Percentiles rank a stretch among this genome's conserved stretches.
These are phyloP conservation scores for Amia ocellicauda DNA, from an alignment of 2,113 vertebrate genomes.

Conservation along the genomic window DNA sequence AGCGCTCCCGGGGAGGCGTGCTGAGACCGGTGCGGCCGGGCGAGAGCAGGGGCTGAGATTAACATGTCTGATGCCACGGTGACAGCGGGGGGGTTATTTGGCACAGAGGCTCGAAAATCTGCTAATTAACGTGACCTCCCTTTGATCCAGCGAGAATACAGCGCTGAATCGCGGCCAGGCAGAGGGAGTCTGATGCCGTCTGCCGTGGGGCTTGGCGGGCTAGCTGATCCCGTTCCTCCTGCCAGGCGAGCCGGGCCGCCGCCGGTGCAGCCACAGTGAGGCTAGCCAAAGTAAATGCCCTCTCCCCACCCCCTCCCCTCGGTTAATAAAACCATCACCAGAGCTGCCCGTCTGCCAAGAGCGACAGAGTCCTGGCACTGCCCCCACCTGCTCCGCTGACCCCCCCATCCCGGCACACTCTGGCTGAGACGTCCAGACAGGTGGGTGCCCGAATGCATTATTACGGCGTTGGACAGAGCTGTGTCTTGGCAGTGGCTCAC, in stretches of 20 bases:
- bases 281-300: not conserved
- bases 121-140: conserved; percentile 66
- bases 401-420: conserved; percentile 14
- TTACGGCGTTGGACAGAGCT: not conserved
- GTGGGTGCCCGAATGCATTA: no score
- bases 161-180: conserved; percentile 68
- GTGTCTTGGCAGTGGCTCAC: not conserved
- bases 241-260: conserved; percentile 49
- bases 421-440: not conserved
- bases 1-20: no score
- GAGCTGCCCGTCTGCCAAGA: conserved; percentile 21
- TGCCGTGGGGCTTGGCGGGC: conserved; percentile 41
- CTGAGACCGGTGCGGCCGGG: no score
- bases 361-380: not conserved
- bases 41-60: conserved; percentile 23
- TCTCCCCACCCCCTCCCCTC: not conserved
- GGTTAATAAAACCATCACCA: conserved; percentile 17
- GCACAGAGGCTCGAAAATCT: conserved; percentile 63
- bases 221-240: conserved; percentile 50
- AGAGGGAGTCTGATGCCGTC: conserved; percentile 44
- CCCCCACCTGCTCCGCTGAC: conserved; percentile 22
- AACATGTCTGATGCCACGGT: conserved; percentile 40
- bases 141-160: conserved; percentile 63
- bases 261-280: not conserved
- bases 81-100: conserved; percentile 72